Conservation (phyloP, 2,888 invertebrate genomes). For the Lysandra coridon region DNA sequence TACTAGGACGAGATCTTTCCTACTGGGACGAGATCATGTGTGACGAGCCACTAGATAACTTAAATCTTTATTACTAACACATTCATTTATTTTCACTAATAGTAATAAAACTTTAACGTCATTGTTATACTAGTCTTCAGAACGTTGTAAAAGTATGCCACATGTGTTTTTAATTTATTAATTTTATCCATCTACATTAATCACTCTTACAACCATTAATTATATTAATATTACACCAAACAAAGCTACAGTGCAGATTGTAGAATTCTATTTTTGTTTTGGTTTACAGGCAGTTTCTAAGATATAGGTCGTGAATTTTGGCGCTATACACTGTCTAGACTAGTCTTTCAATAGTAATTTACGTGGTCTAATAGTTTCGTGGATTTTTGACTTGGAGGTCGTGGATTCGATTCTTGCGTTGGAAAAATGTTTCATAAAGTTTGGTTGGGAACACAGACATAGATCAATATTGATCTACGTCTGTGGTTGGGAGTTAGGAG, state of each 20-base stretch:
- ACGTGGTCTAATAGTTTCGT: no score
- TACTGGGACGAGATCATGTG: no score
- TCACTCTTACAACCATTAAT: neutral
- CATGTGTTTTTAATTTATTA: conserved; percentile 4
- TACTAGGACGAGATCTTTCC: no score
- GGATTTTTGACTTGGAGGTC: no score
- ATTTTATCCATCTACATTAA: neutral
- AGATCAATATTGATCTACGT: no score
- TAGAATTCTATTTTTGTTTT: neutral
- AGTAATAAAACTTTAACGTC: neutral
- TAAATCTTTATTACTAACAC: neutral
- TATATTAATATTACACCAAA: neutral
- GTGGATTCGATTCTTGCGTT: no score
- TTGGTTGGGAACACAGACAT: no score
- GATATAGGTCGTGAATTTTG: neutral
- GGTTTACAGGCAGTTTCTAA: neutral
- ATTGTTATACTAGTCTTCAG: neutral
- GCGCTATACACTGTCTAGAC: neutral
- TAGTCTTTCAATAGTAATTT: neutral
- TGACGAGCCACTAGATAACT: neutral
- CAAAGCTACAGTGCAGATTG: neutral
- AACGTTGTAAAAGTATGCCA: neutral
- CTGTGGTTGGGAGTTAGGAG: no score
- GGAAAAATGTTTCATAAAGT: no score
- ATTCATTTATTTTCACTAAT: neutral